Base-by-base conservation (phyloP, 2,797 vertebrate species). In the Miichthys miiuy region DNA sequence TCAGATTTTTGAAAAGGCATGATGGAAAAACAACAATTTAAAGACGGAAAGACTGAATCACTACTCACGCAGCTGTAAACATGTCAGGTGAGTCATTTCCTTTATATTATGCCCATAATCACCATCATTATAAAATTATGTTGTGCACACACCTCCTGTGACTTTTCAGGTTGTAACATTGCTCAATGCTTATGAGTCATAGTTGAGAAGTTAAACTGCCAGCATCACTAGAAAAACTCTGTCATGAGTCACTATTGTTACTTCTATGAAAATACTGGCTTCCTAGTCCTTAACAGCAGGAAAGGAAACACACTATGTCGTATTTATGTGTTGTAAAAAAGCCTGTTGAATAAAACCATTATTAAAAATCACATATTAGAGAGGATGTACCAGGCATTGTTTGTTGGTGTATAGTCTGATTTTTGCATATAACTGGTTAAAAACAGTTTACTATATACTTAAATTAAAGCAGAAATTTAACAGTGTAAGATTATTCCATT, bases 71-170 rank as follows among this genome's bases (percentile, higher is more conserved):
- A 54, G 65, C 68, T 68, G 63, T 72, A 72, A 81, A 85, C 79
- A 81, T 27, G 72, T 68, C 75, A 83, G 83, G 34, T 87, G 84
- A 91, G 71, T 89, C 88, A 89, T 13, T 80, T 85, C 79, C 79
- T 80, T 69, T 23, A 21, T 60, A 61, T 50, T 21, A 23, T 34
- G 70, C 46, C 63, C 5, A 0, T 70, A 67, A 81, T 80, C 79
- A 67, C 47, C 72, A 18, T 80, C 51, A 68, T 84, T 77, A 83
- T 70, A 62, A 72, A 47, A 68, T 68, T 25, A 54, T 72, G 70
- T 64, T 80, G 79, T 57, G 69, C 63, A 80, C 83, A 77, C 72
- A 75, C 67, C 54, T 82, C 41, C 23, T 46, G n/a, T 75, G 72
- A 77, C 75, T 66, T 76, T 9, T 25, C 70, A 44, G 64, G 72